Base-by-base conservation (phyloP, 2,797 vertebrate genomes). In the Brachyrhaphis roseni region DNA sequence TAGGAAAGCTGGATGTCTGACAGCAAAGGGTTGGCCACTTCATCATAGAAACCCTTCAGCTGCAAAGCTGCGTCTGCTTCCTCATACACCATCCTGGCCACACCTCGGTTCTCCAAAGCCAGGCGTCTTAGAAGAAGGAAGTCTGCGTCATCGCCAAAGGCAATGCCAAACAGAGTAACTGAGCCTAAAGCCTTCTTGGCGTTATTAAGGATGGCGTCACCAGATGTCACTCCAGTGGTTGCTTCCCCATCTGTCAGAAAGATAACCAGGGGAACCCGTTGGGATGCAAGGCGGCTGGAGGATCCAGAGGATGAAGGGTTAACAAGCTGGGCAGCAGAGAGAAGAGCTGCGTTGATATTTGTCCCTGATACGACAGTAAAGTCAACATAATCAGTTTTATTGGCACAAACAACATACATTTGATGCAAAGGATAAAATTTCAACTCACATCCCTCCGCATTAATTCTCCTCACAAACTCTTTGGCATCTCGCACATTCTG, bases 161-260 rank as follows among this genome's bases (percentile, higher is more conserved):
- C 97, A 12, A 98, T 89, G 68, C 95, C 96, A 20, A 97, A 97
- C 43, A 98, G 93, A 2, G 96, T 95, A 20, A 95, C 88, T 0
- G 91, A 84, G 28, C 92, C 93, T 77, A 97, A 83, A 2, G 94
- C 96, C 74, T 89, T 93, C 72, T 82, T 94, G 39, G 96, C 93
- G 3, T 97, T 97, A 62, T 10, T 92, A 1, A 97, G 93, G 85
- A 98, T 97, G 74, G 87, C 87, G 62, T 94, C 94, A 1, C 94
- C 90, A 0, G 93, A 89, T 0, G 95, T 97, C 43, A 97, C 95
- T 0, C 97, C 96, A 0, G 94, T 95, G 2, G 96, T 97, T 47
- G 97, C 96, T 83, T 98, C 97, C 1, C 96, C 96, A 12, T 97
- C 97, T 0, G 96, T 97, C 20, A 97, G 94, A 89, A 97, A 97